phyloP scores from a whole-genome alignment of 2,797 vertebrate species.

The Crypturellus tataupa region DNA sequence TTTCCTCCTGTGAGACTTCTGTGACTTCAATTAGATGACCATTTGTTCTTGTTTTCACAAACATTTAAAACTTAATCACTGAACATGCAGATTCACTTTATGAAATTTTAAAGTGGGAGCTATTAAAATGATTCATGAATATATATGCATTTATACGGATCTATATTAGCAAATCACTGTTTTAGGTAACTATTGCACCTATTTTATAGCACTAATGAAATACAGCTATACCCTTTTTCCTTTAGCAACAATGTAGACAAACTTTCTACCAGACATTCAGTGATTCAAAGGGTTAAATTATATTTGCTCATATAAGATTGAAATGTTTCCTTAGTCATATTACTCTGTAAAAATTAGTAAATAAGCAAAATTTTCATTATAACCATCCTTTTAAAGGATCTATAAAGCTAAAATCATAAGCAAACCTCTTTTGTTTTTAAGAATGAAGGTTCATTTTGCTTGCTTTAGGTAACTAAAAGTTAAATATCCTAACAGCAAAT shows the following conservation, averaged over 20 bases:
- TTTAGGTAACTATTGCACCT: not conserved
- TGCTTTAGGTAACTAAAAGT: not conserved
- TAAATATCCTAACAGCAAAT: not conserved
- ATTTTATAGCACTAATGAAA: not conserved
- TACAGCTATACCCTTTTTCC: not conserved
- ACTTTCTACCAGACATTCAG: not conserved
- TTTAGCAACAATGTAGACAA: not conserved
- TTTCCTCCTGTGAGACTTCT: not conserved
- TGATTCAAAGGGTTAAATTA: not conserved
- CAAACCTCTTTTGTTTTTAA: not conserved
- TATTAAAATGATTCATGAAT: not conserved
- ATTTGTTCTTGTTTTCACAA: not conserved
- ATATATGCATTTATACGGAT: not conserved
- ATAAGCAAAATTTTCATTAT: not conserved
- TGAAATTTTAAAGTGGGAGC: not conserved
- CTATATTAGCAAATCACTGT: not conserved
- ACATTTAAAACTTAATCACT: not conserved
- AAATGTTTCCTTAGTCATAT: not conserved
- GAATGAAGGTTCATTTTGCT: not conserved
- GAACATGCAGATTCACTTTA: not conserved
- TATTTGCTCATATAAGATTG: not conserved
- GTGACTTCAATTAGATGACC: not conserved
- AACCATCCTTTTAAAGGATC: not conserved
- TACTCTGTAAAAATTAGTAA: not conserved
- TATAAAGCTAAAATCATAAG: not conserved